Conservation (phyloP, 1,140 invertebrate species). For the Drosophila malerkotliana region DNA sequence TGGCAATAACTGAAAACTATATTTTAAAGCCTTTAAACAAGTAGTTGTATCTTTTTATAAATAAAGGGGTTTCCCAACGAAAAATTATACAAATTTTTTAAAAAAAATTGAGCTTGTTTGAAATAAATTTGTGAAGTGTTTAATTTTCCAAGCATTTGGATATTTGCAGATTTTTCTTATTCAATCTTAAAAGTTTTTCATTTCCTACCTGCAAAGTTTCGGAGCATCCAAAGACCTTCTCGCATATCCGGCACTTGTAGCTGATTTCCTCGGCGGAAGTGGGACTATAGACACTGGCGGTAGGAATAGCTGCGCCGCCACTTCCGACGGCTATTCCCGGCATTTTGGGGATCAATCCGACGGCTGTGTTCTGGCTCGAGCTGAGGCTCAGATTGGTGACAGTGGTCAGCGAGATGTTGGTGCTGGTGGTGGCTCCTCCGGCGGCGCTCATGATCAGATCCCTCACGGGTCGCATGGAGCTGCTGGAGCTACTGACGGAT, state of each 20-base stretch:
- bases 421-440: conserved; percentile 16
- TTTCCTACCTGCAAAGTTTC: conserved; percentile 78
- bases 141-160: neutral
- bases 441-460: conserved; percentile 31
- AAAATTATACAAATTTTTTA: too few relatives aligned
- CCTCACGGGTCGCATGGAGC: conserved; percentile 26
- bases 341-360: conserved; percentile 18
- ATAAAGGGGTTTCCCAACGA: too few relatives aligned
- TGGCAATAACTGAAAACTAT: too few relatives aligned
- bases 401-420: conserved; percentile 68
- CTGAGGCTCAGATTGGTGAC: conserved; percentile 69
- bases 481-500: conserved; percentile 65
- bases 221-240: conserved; percentile 82
- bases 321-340: conserved; percentile 35
- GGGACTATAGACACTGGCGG: conserved; percentile 7
- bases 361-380: conserved; percentile 15
- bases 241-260: conserved; percentile 80
- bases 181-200: too few relatives aligned
- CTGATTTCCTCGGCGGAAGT: conserved; percentile 69
- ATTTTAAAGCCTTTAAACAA: too few relatives aligned
- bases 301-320: neutral
- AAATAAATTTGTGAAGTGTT: too few relatives aligned
- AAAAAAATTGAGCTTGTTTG: too few relatives aligned
- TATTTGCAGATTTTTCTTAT: neutral
- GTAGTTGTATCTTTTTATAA: too few relatives aligned